Evolutionary conservation across 1,140 invertebrate species (phyloP), one percentile per base, ranked within the genome.

Genomic region (Diorhabda carinulata): DNA sequence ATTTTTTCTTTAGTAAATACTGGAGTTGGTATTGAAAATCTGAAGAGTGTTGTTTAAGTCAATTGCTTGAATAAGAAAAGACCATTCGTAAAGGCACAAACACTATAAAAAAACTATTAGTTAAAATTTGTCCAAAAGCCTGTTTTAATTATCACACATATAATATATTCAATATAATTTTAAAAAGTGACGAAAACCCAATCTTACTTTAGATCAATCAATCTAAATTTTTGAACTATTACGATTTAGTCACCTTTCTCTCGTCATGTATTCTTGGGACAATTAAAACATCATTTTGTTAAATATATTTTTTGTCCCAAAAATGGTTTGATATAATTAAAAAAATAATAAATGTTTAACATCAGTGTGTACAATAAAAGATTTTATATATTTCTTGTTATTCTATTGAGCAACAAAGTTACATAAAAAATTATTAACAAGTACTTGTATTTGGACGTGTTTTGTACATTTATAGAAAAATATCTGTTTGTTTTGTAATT

Each of bases 271-370:
- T 8, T n/a, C 47, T 52, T 6, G 47, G 47, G 47, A 52, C 47
- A 2, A 52, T 52, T 52, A 52, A 52, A 52, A 52, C 47, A 25
- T 25, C 25, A 25, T 25, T 25, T 25, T 25, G 25, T 25, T 25
- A 25, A 25, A 25, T 25, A 25, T 25, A 25, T 25, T 52, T 52
- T 52, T n/a, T 52, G 47, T 52, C n/a, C 47, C 47, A 52, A 8
- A 52, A 52, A 52, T 43, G 25, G 25, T 25, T 25, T 25, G 59
- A 72, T 64, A 52, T 68, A 67, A 66, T 58, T 58, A 60, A 74
- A 77, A 73, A 64, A 69, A 73, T 64, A 69, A 64, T 78, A 78
- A 78, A 78, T 78, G 76, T 78, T 78, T 78, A 78, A 78, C 76
- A 78, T 75, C 76, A 67, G 9, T 45, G 57, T 67, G 58, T 10